phyloP scores from a whole-genome alignment of 2,797 vertebrate species.

The Echiichthys vipera region DNA sequence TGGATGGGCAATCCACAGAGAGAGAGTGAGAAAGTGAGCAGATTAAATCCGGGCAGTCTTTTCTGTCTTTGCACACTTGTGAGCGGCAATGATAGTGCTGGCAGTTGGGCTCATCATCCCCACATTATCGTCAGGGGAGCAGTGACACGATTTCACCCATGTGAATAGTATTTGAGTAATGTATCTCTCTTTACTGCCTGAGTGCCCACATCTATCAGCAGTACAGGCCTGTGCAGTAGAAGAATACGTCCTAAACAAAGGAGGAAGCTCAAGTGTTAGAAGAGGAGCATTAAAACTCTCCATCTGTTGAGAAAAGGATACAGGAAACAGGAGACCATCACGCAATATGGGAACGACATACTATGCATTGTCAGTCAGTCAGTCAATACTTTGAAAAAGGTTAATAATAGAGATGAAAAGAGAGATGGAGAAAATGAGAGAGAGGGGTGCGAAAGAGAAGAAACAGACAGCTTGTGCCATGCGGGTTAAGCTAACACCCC shows the following conservation, averaged over 20 bases:
- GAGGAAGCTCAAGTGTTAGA: conserved; percentile 32
- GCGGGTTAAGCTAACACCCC: conserved; percentile 75
- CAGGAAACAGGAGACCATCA: conserved; percentile 22
- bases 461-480: conserved; percentile 65
- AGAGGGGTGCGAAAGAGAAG: conserved; percentile 43
- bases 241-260: conserved; percentile 44
- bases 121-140: conserved; percentile 36
- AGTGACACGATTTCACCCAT: conserved; percentile 60
- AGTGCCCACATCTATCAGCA: conserved; percentile 60
- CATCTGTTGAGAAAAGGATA: conserved; percentile 32
- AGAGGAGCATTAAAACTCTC: conserved; percentile 17
- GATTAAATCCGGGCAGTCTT: conserved; percentile 44
- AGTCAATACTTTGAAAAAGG: conserved; percentile 25
- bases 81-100: conserved; percentile 30
- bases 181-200: conserved; percentile 54
- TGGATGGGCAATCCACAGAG: conserved; percentile 58
- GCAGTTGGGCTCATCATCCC: conserved; percentile 29
- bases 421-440: conserved; percentile 9
- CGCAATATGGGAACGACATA: conserved; percentile 15
- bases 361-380: conserved; percentile 8
- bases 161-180: conserved; percentile 57
- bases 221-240: conserved; percentile 18
- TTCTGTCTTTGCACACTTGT: conserved; percentile 30
- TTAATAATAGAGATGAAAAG: conserved; percentile 30
- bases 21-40: conserved; percentile 37